phyloP scores from a whole-genome alignment of 1,140 invertebrate genomes.

The Lycorma delicatula region DNA sequence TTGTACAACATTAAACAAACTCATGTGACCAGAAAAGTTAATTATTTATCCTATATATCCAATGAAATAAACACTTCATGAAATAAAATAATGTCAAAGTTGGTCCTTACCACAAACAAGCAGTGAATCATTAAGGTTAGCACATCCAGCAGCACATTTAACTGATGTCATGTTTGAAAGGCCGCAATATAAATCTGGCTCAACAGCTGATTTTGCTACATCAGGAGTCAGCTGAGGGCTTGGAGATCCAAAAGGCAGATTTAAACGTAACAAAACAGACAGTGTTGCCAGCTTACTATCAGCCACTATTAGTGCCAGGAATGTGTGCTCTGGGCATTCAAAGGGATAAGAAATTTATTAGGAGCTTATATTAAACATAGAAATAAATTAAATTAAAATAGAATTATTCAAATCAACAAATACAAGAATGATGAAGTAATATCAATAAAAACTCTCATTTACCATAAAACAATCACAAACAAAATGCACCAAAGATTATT shows the following conservation, averaged over 20 bases:
- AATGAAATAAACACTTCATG: too few relatives aligned
- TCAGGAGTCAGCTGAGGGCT: constrained; percentile 9
- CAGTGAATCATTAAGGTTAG: constrained; percentile 54
- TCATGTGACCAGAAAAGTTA: too few relatives aligned
- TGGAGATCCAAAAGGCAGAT: constrained; percentile 39
- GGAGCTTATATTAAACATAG: too few relatives aligned
- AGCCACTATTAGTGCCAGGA: constrained; percentile 56
- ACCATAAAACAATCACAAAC: too few relatives aligned
- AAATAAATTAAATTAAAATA: too few relatives aligned
- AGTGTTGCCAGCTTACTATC: constrained; percentile 52
- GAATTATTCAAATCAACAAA: too few relatives aligned
- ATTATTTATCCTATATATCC: too few relatives aligned
- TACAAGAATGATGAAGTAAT: too few relatives aligned
- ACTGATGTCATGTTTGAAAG: constrained; percentile 57
- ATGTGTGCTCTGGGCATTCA: constrained; percentile 47
- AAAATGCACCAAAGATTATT: too few relatives aligned
- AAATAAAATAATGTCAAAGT: neutral
- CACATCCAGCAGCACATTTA: constrained; percentile 66
- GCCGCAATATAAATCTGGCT: constrained; percentile 46
- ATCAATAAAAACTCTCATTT: too few relatives aligned
- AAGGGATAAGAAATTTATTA: constrained; percentile 1
- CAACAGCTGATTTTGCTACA: neutral
- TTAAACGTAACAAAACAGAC: constrained; percentile 52
- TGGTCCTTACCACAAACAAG: constrained; percentile 58
- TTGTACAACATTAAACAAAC: too few relatives aligned